Evolutionary conservation across 2,797 vertebrate species (phyloP).

Genomic region (Babyrousa celebensis): DNA sequence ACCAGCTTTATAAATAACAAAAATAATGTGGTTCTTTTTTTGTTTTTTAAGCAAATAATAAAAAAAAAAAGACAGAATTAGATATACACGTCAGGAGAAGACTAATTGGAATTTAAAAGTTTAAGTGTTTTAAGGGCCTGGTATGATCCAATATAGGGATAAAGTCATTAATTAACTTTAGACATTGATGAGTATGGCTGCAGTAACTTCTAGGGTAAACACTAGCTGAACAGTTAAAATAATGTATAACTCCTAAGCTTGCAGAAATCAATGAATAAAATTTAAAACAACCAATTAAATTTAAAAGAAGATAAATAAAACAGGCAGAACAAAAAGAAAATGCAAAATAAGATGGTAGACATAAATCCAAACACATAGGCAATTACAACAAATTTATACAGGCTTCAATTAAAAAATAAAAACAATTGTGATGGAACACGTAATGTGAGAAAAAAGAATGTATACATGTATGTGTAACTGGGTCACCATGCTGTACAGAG

Average conservation of each 20-base stretch:
- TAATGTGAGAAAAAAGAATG: no score
- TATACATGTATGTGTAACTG: no score
- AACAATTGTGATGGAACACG: not conserved
- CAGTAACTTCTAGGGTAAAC: not conserved
- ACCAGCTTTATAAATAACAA: not conserved
- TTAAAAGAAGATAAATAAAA: not conserved
- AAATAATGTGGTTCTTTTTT: not conserved
- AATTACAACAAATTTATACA: not conserved
- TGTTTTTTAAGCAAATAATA: not conserved
- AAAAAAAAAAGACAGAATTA: not conserved
- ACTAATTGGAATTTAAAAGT: not conserved
- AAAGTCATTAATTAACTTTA: not conserved
- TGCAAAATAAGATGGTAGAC: not conserved
- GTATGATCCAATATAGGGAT: not conserved
- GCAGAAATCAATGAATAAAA: not conserved
- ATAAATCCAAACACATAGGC: not conserved
- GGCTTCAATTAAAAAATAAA: slow-evolving; percentile 19
- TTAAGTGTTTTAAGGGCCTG: not conserved
- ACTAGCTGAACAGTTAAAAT: slow-evolving; percentile 29
- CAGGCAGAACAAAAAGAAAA: not conserved
- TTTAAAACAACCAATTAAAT: not conserved
- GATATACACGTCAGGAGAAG: not conserved
- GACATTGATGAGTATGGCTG: not conserved
- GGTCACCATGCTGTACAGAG: no score
- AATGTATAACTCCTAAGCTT: not conserved